Conservation (phyloP, 2,888 invertebrate species). For the Nomada ferruginata region DNA sequence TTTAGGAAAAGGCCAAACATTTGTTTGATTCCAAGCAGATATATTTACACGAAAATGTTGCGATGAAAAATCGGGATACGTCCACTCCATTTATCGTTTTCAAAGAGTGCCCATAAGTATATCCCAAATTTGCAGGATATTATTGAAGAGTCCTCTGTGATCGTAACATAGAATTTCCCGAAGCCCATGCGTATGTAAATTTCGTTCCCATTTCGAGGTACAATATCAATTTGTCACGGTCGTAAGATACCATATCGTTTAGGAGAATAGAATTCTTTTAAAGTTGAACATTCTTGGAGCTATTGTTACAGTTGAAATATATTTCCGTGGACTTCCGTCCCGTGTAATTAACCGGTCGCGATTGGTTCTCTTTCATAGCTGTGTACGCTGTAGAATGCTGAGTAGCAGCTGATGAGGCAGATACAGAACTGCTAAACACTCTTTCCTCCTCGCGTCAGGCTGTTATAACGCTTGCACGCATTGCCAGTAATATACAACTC, state of each 20-base stretch:
- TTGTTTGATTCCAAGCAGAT: too few species aligned
- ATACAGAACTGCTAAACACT: constrained; percentile 66
- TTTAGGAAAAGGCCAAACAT: too few species aligned
- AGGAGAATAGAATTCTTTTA: background rate
- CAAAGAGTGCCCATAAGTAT: background rate
- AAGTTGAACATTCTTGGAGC: background rate
- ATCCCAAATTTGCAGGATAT: background rate
- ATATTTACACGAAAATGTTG: too few species aligned
- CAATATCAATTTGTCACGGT: background rate
- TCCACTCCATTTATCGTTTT: background rate
- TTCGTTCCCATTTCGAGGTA: background rate
- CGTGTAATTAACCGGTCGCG: constrained; percentile 60
- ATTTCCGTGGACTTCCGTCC: constrained; percentile 37
- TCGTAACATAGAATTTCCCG: background rate
- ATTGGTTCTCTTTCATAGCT: constrained; percentile 65
- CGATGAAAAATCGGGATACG: background rate
- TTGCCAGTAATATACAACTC: constrained; percentile 17
- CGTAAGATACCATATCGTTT: background rate
- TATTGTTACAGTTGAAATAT: background rate
- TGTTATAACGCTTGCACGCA: constrained; percentile 19
- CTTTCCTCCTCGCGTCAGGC: constrained; percentile 29
- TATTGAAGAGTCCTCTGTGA: background rate
- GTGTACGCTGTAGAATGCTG: constrained; percentile 61
- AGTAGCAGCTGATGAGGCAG: constrained; percentile 71
- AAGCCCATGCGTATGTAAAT: background rate